Conservation (phyloP, 2,888 invertebrate genomes). For the Anagyrus pseudococci region DNA sequence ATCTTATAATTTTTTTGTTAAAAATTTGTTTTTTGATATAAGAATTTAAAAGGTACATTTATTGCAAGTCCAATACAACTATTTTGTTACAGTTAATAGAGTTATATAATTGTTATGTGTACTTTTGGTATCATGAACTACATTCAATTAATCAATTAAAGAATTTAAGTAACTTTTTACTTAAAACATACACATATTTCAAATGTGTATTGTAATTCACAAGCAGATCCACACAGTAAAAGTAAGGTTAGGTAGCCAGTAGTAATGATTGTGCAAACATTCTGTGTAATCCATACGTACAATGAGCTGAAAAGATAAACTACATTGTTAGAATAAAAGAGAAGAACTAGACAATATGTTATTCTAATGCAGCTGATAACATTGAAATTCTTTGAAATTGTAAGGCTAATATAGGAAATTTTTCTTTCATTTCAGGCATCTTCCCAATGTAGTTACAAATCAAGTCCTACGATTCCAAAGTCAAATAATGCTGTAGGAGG, state of each 20-base stretch:
- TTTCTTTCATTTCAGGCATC: constrained; percentile 63
- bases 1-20: constrained; percentile 1
- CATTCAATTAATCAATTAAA: too few species aligned
- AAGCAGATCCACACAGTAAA: too few species aligned
- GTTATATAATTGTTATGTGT: too few species aligned
- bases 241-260: constrained; percentile 29
- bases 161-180: too few species aligned
- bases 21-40: neutral
- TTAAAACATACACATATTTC: too few species aligned
- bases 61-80: neutral
- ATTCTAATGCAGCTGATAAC: constrained; percentile 12
- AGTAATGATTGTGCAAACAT: constrained; percentile 22
- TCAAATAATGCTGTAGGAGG: constrained; percentile 68
- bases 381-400: neutral
- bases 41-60: constrained; percentile 2
- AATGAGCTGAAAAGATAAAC: constrained; percentile 23
- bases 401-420: neutral
- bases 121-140: too few species aligned
- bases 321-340: constrained; percentile 19
- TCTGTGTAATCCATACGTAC: constrained; percentile 7
- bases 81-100: neutral
- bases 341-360: constrained; percentile 10
- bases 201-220: too few species aligned
- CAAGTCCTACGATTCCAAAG: constrained; percentile 70
- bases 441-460: constrained; percentile 71